Conservation (phyloP, 2,113 vertebrate species). For the Rhombomys opimus region DNA sequence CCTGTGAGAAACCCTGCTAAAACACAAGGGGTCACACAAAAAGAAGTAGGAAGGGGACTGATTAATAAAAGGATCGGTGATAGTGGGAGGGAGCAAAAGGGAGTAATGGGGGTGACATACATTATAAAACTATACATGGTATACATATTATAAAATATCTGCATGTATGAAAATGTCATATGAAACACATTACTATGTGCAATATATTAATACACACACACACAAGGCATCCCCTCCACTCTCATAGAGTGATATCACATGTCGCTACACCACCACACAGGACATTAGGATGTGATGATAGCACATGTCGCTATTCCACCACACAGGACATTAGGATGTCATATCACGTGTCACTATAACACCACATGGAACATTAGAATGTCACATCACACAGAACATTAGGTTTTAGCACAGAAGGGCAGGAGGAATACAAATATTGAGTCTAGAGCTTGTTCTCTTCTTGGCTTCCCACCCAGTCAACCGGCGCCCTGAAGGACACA, state of each 20-base stretch:
- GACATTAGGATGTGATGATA: neutral
- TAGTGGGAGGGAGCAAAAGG: neutral
- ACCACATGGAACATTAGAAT: no score
- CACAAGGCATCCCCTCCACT: neutral
- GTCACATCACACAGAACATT: neutral
- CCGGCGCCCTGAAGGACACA: neutral
- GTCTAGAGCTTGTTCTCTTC: slow-evolving; percentile 8
- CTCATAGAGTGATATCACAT: no score
- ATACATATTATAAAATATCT: no score
- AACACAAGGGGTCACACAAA: neutral
- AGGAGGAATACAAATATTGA: neutral
- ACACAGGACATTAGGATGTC: no score
- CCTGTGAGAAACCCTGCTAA: neutral
- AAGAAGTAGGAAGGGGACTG: neutral
- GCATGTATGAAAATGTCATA: neutral
- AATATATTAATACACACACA: neutral
- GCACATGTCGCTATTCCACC: no score
- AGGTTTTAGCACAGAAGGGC: neutral
- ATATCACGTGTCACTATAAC: no score
- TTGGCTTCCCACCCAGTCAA: neutral
- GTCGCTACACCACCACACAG: neutral
- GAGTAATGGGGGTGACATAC: no score
- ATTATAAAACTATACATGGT: neutral
- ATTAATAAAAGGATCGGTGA: neutral
- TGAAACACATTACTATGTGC: neutral